These are phyloP conservation scores for Aromia moschata DNA, from an alignment of 2,888 invertebrate genomes.

Conservation along the genomic window DNA sequence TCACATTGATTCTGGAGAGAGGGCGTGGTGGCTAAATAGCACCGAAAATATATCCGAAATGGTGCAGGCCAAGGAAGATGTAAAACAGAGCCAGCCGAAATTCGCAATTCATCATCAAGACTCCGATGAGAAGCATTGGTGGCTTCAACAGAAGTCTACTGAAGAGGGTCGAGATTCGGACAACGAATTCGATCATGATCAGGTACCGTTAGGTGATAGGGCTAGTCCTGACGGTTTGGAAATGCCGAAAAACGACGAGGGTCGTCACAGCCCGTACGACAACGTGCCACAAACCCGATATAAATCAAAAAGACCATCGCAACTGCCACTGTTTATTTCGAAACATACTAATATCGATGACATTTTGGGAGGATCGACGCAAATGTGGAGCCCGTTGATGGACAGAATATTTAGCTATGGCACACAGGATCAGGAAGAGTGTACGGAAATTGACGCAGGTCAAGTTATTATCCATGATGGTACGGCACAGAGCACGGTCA, in stretches of 20 bases:
- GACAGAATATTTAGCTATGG: constrained; percentile 64
- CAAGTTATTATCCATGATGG: constrained; percentile 79
- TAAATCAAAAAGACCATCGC: constrained; percentile 55
- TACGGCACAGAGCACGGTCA: constrained; percentile 75
- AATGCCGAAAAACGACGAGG: constrained; percentile 59
- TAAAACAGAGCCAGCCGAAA: constrained; percentile 39
- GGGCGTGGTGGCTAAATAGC: constrained; percentile 74
- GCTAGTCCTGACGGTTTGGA: constrained; percentile 83
- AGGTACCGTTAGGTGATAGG: constrained; percentile 75
- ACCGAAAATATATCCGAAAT: constrained; percentile 59
- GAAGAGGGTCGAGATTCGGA: constrained; percentile 64
- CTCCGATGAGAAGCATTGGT: constrained; percentile 67
- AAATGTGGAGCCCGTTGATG: constrained; percentile 73
- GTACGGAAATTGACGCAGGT: constrained; percentile 79
- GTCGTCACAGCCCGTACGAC: constrained; percentile 76
- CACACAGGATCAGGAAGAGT: constrained; percentile 60
- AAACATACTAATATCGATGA: constrained; percentile 90
- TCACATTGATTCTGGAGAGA: constrained; percentile 75
- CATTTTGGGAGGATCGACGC: constrained; percentile 74
- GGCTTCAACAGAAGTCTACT: constrained; percentile 68
- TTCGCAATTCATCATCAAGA: constrained; percentile 63
- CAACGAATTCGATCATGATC: constrained; percentile 54
- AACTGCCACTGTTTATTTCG: constrained; percentile 77
- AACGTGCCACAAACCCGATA: constrained; percentile 65
- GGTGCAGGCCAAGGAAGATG: constrained; percentile 40